These are phyloP conservation scores for Blastomussa wellsi DNA, from an alignment of 92 coral and sea anemone genomes.

Conservation along the genomic window DNA sequence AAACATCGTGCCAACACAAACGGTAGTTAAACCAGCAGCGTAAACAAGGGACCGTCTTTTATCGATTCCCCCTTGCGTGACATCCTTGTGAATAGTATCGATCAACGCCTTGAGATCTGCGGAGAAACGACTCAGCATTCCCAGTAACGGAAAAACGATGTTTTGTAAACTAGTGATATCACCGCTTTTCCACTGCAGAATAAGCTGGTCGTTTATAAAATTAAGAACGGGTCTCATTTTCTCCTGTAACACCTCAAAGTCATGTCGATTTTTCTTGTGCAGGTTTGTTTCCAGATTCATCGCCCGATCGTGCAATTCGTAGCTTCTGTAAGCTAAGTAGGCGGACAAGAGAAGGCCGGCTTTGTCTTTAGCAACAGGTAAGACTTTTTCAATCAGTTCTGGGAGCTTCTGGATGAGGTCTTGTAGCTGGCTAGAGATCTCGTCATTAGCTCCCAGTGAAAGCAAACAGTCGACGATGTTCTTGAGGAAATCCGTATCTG, in stretches of 20 bases:
- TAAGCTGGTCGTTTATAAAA: neutral
- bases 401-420: slow-evolving; percentile 17
- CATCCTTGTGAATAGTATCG: neutral
- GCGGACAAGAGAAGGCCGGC: slow-evolving; percentile 7
- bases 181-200: neutral
- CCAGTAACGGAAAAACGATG: neutral
- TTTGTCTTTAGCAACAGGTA: slow-evolving; percentile 18
- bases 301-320: slow-evolving; percentile 11
- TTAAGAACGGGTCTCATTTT: slow-evolving; percentile 4
- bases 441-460: slow-evolving; percentile 10
- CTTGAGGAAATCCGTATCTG: neutral
- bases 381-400: slow-evolving; percentile 11
- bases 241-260: neutral
- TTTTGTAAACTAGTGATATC: neutral
- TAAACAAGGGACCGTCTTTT: slow-evolving; percentile 5
- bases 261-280: slow-evolving; percentile 9
- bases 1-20: slow-evolving; percentile 13
- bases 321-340: slow-evolving; percentile 8
- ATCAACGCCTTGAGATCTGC: neutral
- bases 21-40: neutral
- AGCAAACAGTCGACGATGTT: slow-evolving; percentile 8
- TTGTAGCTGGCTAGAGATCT: slow-evolving; percentile 10
- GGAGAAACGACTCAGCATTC: slow-evolving; percentile 12
- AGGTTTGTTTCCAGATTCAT: slow-evolving; percentile 7
- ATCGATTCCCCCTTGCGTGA: slow-evolving; percentile 5